phyloP scores from a whole-genome alignment of 2,888 invertebrate genomes.

The Sarcophaga subvicina region DNA sequence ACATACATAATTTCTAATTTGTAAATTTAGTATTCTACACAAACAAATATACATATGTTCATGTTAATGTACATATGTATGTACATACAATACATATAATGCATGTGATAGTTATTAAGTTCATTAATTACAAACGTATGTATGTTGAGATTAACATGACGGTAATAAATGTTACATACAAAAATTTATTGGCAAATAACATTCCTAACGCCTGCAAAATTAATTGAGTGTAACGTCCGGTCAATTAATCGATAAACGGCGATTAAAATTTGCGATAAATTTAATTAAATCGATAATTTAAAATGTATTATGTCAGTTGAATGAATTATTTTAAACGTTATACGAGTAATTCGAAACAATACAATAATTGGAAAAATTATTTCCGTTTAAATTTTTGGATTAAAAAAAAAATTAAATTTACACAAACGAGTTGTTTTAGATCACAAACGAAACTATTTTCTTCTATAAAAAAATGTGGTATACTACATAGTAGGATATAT shows the following conservation, averaged over 20 bases:
- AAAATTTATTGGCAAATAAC: neutral
- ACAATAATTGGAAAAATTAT: too few species aligned
- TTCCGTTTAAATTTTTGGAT: too few species aligned
- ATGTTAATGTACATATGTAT: neutral
- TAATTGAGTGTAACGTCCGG: constrained; percentile 1
- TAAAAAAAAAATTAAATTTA: too few species aligned
- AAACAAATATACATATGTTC: neutral
- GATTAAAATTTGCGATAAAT: neutral
- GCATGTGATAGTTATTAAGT: neutral
- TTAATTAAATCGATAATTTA: too few species aligned
- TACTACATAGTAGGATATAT: too few species aligned
- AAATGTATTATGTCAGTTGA: too few species aligned
- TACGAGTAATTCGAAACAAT: too few species aligned
- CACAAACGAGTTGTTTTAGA: too few species aligned
- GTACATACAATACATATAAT: neutral
- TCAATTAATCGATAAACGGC: neutral
- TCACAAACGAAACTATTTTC: too few species aligned
- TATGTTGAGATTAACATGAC: neutral
- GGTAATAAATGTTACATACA: neutral
- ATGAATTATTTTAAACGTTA: too few species aligned
- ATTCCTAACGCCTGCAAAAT: neutral
- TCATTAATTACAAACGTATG: constrained; percentile 9
- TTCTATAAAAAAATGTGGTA: too few species aligned
- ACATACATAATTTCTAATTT: neutral
- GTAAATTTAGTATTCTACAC: neutral